A percentile compares a stretch with the other conserved stretches of the same genome.
phyloP scores from a whole-genome alignment of 2,888 invertebrate species.

The Opisthograptis luteolata region DNA sequence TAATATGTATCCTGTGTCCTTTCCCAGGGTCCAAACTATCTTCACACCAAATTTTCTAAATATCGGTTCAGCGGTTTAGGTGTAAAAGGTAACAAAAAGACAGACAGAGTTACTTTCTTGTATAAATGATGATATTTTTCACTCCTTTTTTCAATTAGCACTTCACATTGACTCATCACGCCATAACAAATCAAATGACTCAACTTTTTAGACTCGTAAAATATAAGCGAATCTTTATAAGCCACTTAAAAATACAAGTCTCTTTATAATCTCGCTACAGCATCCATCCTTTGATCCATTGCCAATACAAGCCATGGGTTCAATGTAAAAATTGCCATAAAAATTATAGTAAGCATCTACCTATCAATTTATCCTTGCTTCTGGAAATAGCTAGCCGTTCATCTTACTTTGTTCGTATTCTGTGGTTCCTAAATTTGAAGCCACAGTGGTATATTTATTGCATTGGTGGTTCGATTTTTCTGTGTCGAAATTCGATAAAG shows the following conservation, averaged over 20 bases:
- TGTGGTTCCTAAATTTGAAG: constrained; percentile 1
- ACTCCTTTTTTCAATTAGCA: no score
- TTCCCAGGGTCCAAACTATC: no score
- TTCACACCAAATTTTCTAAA: no score
- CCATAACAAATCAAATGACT: no score
- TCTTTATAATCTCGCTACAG: background rate
- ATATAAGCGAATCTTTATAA: no score
- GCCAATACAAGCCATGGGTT: constrained; percentile 33
- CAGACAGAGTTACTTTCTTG: no score
- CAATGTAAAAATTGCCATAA: constrained; percentile 19
- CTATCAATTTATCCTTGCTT: constrained; percentile 24
- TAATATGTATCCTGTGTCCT: no score
- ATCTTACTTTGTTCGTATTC: background rate
- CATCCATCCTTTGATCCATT: constrained; percentile 30
- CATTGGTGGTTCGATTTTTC: background rate
- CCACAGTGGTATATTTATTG: constrained; percentile 1
- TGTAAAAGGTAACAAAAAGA: no score
- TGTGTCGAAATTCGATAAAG: constrained; percentile 1
- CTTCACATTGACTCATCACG: no score
- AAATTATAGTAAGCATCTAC: constrained; percentile 15
- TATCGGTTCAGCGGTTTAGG: no score
- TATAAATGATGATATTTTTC: no score
- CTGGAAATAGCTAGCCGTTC: constrained; percentile 13
- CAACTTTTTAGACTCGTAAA: no score
- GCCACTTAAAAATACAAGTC: background rate